Evolutionary conservation across 2,888 invertebrate genomes (phyloP).

Genomic region (Brachylomia viminalis): DNA sequence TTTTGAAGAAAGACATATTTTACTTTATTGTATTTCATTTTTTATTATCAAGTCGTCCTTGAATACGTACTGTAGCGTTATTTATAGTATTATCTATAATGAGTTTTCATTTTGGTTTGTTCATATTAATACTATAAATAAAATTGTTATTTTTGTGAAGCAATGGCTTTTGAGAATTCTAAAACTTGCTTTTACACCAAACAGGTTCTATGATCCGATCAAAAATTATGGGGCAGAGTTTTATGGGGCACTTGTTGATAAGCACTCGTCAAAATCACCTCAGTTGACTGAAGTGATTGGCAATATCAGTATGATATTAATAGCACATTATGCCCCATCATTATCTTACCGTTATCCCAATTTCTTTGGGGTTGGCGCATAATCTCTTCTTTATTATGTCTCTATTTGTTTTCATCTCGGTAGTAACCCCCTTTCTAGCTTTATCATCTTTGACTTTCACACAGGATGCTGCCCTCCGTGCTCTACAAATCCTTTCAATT

Average conservation of each 20-base stretch:
- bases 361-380: too few relatives aligned
- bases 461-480: too few relatives aligned
- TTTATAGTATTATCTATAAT: not conserved
- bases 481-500: too few relatives aligned
- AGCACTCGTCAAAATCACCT: not conserved
- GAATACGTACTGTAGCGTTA: constrained; percentile 24
- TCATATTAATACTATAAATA: not conserved
- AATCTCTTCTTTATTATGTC: not conserved
- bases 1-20: constrained; percentile 26
- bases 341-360: not conserved
- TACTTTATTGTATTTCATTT: not conserved
- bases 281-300: not conserved
- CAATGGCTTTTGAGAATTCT: not conserved
- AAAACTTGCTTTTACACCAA: not conserved
- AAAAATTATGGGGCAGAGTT: not conserved
- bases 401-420: not conserved
- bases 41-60: constrained; percentile 35
- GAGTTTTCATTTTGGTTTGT: not conserved
- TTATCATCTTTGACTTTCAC: too few relatives aligned
- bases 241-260: not conserved
- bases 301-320: not conserved
- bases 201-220: not conserved
- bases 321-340: not conserved
- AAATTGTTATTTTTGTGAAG: not conserved
- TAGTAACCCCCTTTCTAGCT: not conserved